Evolutionary conservation across 2,888 invertebrate species (phyloP), one percentile per base, ranked within the genome.

Genomic region (Leptopilina drosophilae): DNA sequence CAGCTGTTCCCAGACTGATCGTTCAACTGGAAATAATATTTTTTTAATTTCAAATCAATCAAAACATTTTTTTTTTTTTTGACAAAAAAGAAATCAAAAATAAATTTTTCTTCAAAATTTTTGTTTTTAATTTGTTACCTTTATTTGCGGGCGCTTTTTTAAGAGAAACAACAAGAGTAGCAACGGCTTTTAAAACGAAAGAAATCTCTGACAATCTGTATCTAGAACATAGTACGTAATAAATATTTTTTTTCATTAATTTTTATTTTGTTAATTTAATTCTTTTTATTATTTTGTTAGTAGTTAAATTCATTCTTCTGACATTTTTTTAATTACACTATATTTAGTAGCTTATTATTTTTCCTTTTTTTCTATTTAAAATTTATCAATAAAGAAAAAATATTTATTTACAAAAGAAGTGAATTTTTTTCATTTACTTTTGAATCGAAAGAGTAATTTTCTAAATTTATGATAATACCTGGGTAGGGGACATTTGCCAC

Each of bases 181-280:
- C 97, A 78, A 98, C 95, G 78, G 98, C 98, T 92, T 98, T 98
- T 78, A 99, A 92, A 42, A 98, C 98, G 92, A 98, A 98, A 75
- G 98, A 97, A 92, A 99, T 98, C 93, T 99, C 98, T 4, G 98
- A 97, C 82, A 98, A 93, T 82, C 98, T 95, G 90, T 98, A 97
- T 92, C 98, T 98, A 88, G 88, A 90, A 91, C 86, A 88, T 79
- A 85, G 84, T 80, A 84, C 85, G 84, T 84, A 83, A 84, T 82
- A 86, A 86, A 87, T 75, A 65, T 81, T 79, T 77, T 79, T 53
- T 59, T 78, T 75, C 65, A 11, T 49, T 49, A 49, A 49, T 49
- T 9, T 11, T 2, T 49, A 9, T 11, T 11, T 11, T 49, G 49
- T 49, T 49, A 49, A 49, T 49, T 40, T 20, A 33, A 26, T 42